These are phyloP conservation scores for Cyprinodon brontotheroides DNA, from an alignment of 2,113 vertebrate species.

Conservation along the genomic window DNA sequence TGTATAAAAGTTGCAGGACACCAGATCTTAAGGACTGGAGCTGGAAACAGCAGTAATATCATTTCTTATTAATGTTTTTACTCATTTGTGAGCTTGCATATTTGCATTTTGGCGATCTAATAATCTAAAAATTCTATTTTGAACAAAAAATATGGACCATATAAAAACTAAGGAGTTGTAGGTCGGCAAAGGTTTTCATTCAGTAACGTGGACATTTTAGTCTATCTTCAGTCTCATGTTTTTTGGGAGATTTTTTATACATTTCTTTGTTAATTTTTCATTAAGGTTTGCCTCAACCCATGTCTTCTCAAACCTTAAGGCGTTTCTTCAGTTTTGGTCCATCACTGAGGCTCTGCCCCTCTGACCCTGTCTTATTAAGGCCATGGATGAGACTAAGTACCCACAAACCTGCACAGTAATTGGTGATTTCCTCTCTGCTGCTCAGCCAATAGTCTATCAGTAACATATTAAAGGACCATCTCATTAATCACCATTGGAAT, in stretches of 20 bases:
- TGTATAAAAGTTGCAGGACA: no score
- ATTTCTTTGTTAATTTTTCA: conserved; percentile 8
- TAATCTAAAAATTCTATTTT: background rate
- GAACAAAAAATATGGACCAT: background rate
- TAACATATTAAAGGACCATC: conserved; percentile 35
- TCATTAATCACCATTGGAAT: conserved; percentile 56
- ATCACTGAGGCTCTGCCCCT: conserved; percentile 14
- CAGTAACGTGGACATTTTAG: background rate
- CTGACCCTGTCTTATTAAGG: conserved; percentile 21
- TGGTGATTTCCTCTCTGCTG: conserved; percentile 23
- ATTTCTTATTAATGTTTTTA: background rate
- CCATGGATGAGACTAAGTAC: conserved; percentile 20
- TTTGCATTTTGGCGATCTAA: background rate
- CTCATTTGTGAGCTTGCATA: background rate
- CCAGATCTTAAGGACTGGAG: background rate
- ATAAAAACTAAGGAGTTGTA: background rate
- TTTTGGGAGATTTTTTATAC: conserved; percentile 1
- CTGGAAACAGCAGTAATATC: background rate
- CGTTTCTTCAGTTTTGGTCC: conserved; percentile 11
- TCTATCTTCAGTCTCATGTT: background rate
- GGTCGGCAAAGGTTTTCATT: no score
- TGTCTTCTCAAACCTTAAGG: background rate
- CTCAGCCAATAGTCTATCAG: conserved; percentile 47
- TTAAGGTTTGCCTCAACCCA: background rate
- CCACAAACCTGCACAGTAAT: conserved; percentile 27